Base-by-base conservation (phyloP, 2,797 vertebrate genomes). In the Brachyalestes nurse region DNA sequence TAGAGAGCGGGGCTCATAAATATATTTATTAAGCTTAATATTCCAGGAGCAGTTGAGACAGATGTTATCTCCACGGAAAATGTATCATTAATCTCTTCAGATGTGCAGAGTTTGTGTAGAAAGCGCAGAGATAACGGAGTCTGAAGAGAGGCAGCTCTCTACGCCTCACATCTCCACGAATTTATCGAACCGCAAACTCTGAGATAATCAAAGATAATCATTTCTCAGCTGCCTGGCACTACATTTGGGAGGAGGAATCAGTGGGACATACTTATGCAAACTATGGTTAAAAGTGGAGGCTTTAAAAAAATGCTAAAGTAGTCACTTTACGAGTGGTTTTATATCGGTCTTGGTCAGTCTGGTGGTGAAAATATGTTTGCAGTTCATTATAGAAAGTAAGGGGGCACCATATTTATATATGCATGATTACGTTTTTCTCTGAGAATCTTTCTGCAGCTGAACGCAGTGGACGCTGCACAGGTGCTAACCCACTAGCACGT, bases 11-110 rank as follows among this genome's bases (percentile, higher is more conserved):
- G 94, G 94, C 94, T 95, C 93, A 95, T 96, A 96, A 96, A 96
- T 96, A 95, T 95, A 96, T 96, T 96, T 96, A 97, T 96, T 95
- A 96, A 95, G 92, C 93, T 92, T 94, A 95, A 95, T 95, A 94
- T 95, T 94, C 94, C 95, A 94, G 92, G 90, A 92, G 91, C 93
- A 91, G 87, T 88, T 88, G 91, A 91, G 90, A 90, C 86, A 92
- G 92, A 94, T 90, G 88, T 89, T 90, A 94, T 94, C 93, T 90
- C 88, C 87, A 83, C 79, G 88, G 88, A 89, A 88, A 90, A 93
- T 79, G 88, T 86, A 91, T 91, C 93, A 93, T 90, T 90, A 90
- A 90, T 91, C 89, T 89, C 87, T 87, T 88, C 87, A 85, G 85
- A 87, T 89, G 84, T 88, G 79, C 78, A 45, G 81, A 86, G 84